phyloP scores from a whole-genome alignment of 2,797 vertebrate species.

The Coregonus ussuriensis region DNA sequence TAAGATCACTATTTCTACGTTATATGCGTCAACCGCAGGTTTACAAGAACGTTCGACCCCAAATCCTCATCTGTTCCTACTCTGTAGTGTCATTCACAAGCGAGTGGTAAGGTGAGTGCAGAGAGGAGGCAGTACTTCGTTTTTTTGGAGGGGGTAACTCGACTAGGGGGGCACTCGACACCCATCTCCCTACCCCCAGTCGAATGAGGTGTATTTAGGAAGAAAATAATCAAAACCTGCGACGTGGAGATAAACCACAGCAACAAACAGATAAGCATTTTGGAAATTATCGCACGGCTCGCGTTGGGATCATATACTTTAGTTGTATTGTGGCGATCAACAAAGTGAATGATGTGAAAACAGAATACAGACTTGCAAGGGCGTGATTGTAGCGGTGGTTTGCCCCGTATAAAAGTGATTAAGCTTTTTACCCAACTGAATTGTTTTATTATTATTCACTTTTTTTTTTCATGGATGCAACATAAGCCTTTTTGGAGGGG shows the following conservation, averaged over 20 bases:
- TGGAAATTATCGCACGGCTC: constrained; percentile 54
- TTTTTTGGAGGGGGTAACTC: constrained; percentile 20
- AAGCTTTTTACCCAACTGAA: background rate
- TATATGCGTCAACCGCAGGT: constrained; percentile 9
- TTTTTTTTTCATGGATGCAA: constrained; percentile 44
- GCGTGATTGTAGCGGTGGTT: constrained; percentile 41
- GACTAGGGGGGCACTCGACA: constrained; percentile 51
- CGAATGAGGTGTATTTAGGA: constrained; percentile 63
- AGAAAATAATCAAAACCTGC: constrained; percentile 67
- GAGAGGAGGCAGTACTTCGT: constrained; percentile 21
- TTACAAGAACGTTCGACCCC: constrained; percentile 68
- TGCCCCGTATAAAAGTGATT: constrained; percentile 47
- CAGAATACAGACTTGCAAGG: constrained; percentile 55
- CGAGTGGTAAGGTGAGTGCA: constrained; percentile 35
- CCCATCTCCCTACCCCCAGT: constrained; percentile 74
- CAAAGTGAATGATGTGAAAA: constrained; percentile 47
- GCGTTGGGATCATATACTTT: constrained; percentile 64
- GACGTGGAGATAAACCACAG: constrained; percentile 66
- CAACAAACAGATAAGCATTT: constrained; percentile 40
- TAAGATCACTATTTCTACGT: background rate
- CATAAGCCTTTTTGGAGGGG: constrained; percentile 39
- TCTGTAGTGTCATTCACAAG: constrained; percentile 62
- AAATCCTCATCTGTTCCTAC: constrained; percentile 73
- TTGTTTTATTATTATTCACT: constrained; percentile 52
- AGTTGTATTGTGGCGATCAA: constrained; percentile 39